Base-by-base conservation (phyloP, 1,140 invertebrate species). In the Drosophila seguyi region DNA sequence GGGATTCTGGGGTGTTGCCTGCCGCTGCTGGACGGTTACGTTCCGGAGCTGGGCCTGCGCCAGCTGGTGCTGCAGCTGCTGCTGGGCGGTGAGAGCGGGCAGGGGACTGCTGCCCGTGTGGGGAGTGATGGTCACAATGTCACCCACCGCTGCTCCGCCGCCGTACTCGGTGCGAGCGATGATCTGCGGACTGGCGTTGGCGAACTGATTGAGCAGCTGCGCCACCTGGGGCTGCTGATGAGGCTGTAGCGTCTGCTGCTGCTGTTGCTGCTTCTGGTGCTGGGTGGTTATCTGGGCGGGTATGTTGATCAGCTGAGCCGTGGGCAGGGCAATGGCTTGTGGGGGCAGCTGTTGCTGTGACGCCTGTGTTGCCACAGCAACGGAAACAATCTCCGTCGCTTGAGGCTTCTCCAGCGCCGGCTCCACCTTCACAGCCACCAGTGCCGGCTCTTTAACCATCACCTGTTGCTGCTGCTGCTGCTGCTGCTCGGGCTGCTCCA, bases 21-120 rank as follows among this genome's bases (percentile, higher is more conserved):
- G 87, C 4, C 87, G 63, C 47, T 92, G 90, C 48, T 92, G 90
- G 38, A 92, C 90, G 8, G 91, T 88, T 5, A 90, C 90, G 53
- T 92, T 92, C 7, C 90, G 82, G 10, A 90, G 81, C 48, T 91
- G 90, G n/a, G 78, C 84, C 63, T 91, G 90, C 11, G 83, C 85
- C 73, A 91, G 16, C 39, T 90, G 86, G 56, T 90, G 86, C 41
- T 90, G 86, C 56, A 85, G 55, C 38, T 92, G 90, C 25, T 85
- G 90, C 41, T 90, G 91, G n/a, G 82, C 62, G 3, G 79, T 79
- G 50, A 87, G 47, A 2, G 87, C 72, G 14, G 84, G 75, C 47
- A 87, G n/a, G 7, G 77, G 85, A 59, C 60, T 81, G 69, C 69
- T 88, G 20, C 73, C 78, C 44, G 86, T 79, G 39, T 90, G 86